These are phyloP conservation scores for Gambusia affinis DNA, from an alignment of 2,113 vertebrate genomes.

Conservation along the genomic window DNA sequence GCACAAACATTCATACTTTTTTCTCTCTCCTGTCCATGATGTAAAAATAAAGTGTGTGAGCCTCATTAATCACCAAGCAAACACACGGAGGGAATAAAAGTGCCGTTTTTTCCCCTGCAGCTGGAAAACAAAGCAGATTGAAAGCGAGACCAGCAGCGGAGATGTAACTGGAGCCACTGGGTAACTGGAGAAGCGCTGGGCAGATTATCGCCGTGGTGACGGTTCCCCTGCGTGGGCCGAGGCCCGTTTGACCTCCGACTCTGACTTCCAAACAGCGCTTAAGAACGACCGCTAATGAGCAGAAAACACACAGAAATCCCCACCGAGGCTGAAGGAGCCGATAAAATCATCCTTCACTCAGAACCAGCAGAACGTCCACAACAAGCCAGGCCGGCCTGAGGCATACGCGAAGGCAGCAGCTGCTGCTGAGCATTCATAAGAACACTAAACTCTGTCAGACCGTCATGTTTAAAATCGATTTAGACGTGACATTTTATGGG, in stretches of 20 bases:
- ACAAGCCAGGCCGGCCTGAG: no score
- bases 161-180: slow-evolving; percentile 65
- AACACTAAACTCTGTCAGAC: neutral
- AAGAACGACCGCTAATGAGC: slow-evolving; percentile 4
- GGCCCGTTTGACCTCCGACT: slow-evolving; percentile 49
- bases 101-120: slow-evolving; percentile 12
- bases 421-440: neutral
- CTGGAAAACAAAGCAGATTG: slow-evolving; percentile 25
- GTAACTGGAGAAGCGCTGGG: slow-evolving; percentile 71
- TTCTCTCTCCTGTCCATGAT: slow-evolving; percentile 40
- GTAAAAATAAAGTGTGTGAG: slow-evolving; percentile 65
- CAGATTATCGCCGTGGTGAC: slow-evolving; percentile 73
- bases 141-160: slow-evolving; percentile 37
- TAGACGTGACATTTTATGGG: no score
- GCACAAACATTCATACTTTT: slow-evolving; percentile 67
- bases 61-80: slow-evolving; percentile 49
- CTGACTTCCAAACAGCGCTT: slow-evolving; percentile 28
- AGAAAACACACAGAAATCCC: neutral
- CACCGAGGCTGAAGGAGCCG: no score
- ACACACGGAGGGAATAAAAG: slow-evolving; percentile 8
- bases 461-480: neutral
- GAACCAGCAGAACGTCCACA: neutral
- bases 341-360: neutral
- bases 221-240: slow-evolving; percentile 36
- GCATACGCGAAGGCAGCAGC: neutral